Conservation (phyloP, 2,888 invertebrate species). For the Scaptomyza caliginosa region DNA sequence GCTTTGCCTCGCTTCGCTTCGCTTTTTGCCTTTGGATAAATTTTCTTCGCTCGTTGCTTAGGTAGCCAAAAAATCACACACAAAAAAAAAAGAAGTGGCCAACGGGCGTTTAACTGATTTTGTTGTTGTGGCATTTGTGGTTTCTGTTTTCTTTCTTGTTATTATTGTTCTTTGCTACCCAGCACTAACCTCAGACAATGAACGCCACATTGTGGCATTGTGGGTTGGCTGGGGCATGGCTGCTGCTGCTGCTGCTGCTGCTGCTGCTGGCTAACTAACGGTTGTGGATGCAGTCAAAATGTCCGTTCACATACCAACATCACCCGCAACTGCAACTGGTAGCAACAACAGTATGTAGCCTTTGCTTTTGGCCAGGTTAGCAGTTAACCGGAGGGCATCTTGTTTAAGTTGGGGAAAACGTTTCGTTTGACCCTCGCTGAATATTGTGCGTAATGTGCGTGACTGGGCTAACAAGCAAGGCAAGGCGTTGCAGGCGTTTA, state of each 20-base stretch:
- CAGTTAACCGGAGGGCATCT: constrained; percentile 21
- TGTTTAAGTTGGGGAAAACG: not conserved
- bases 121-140: not conserved
- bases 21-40: constrained; percentile 3
- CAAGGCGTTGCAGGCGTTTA: constrained; percentile 7
- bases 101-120: constrained; percentile 65
- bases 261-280: constrained; percentile 52
- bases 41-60: constrained; percentile 17
- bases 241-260: constrained; percentile 1
- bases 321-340: constrained; percentile 14
- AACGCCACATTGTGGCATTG: constrained; percentile 43
- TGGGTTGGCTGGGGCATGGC: not conserved
- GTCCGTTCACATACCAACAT: constrained; percentile 54
- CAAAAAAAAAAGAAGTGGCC: constrained; percentile 50
- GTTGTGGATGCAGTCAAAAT: constrained; percentile 48
- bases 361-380: constrained; percentile 35
- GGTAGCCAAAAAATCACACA: constrained; percentile 36
- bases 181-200: constrained; percentile 66
- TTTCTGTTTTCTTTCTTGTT: not conserved
- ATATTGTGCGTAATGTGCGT: constrained; percentile 63
- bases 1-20: not conserved
- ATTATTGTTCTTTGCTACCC: constrained; percentile 24
- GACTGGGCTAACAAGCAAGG: constrained; percentile 22
- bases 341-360: constrained; percentile 42
- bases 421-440: constrained; percentile 24